These are phyloP conservation scores for Bedellia somnulentella DNA, from an alignment of 2,888 invertebrate species.

Conservation along the genomic window DNA sequence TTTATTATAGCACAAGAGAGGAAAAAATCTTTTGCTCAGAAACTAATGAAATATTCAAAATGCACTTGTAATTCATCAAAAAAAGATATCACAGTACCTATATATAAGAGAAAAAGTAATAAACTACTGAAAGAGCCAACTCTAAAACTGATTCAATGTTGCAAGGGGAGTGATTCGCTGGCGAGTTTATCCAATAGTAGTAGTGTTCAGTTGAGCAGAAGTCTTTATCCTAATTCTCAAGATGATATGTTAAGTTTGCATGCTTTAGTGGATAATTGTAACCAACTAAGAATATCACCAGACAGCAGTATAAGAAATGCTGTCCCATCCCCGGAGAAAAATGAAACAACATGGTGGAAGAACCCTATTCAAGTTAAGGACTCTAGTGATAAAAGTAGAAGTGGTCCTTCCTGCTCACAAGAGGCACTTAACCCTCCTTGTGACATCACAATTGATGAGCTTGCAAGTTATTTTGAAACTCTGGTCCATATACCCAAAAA, in stretches of 20 bases:
- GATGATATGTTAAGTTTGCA: slow-evolving; percentile 28
- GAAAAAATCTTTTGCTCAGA: slow-evolving; percentile 14
- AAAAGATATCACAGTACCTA: slow-evolving; percentile 20
- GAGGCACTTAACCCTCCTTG: slow-evolving; percentile 74
- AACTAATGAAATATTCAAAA: slow-evolving; percentile 17
- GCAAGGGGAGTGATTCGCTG: slow-evolving; percentile 11
- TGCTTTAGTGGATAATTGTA: slow-evolving; percentile 42
- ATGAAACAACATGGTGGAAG: slow-evolving; percentile 34
- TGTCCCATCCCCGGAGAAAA: slow-evolving; percentile 13
- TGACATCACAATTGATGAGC: slow-evolving; percentile 91
- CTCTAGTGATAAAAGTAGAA: slow-evolving; percentile 21
- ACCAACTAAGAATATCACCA: slow-evolving; percentile 40
- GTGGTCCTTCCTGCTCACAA: slow-evolving; percentile 70
- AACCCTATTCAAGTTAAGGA: slow-evolving; percentile 19
- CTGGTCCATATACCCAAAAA: slow-evolving; percentile 96
- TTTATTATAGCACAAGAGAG: slow-evolving; percentile 19
- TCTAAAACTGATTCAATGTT: slow-evolving; percentile 44
- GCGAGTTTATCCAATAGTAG: slow-evolving; percentile 8
- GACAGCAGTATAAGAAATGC: slow-evolving; percentile 15
- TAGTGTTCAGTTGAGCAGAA: neutral
- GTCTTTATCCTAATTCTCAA: slow-evolving; percentile 7
- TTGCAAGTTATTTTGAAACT: slow-evolving; percentile 94
- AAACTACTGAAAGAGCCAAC: slow-evolving; percentile 61
- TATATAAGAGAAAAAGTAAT: slow-evolving; percentile 36
- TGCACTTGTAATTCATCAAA: slow-evolving; percentile 26